Percentiles rank a stretch among this genome's conserved stretches.
Conservation (phyloP, 2,888 invertebrate species). For the Hedychridium roseum region DNA sequence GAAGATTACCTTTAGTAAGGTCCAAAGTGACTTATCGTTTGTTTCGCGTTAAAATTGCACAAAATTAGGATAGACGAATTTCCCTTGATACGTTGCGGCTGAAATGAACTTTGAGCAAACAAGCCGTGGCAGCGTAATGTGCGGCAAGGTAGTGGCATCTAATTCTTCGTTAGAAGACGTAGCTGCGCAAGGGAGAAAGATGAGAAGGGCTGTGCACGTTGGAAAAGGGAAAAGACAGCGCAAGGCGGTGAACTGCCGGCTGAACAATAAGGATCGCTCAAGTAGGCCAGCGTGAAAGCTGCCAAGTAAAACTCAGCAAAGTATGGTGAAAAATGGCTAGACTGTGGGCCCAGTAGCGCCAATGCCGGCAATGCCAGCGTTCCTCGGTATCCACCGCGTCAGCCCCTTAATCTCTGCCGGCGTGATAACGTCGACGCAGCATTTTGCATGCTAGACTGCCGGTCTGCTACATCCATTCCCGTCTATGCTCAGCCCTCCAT, state of each 20-base stretch:
- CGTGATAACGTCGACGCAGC: constrained; percentile 61
- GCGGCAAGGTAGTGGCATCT: constrained; percentile 45
- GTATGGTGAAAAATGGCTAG: constrained; percentile 56
- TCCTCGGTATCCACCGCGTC: constrained; percentile 54
- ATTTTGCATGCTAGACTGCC: constrained; percentile 58
- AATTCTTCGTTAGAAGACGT: constrained; percentile 51
- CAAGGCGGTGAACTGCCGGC: constrained; percentile 7
- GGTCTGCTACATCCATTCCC: constrained; percentile 40
- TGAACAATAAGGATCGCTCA: constrained; percentile 47
- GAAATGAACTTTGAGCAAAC: constrained; percentile 4
- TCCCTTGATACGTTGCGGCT: too few species aligned
- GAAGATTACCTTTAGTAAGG: too few species aligned
- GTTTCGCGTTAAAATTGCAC: too few species aligned
- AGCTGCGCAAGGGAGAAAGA: constrained; percentile 19
- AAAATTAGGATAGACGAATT: too few species aligned
- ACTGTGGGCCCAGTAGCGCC: constrained; percentile 26
- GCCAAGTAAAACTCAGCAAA: constrained; percentile 59
- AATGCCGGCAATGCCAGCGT: constrained; percentile 6
- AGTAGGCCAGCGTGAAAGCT: constrained; percentile 41
- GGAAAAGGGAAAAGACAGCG: constrained; percentile 8
- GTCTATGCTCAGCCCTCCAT: constrained; percentile 15
- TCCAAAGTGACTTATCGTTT: too few species aligned
- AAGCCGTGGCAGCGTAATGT: constrained; percentile 46
- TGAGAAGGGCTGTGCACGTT: constrained; percentile 20
- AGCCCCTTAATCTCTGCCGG: constrained; percentile 57